These are phyloP conservation scores for Ovibos moschatus DNA, from an alignment of 2,113 vertebrate genomes.

Conservation along the genomic window DNA sequence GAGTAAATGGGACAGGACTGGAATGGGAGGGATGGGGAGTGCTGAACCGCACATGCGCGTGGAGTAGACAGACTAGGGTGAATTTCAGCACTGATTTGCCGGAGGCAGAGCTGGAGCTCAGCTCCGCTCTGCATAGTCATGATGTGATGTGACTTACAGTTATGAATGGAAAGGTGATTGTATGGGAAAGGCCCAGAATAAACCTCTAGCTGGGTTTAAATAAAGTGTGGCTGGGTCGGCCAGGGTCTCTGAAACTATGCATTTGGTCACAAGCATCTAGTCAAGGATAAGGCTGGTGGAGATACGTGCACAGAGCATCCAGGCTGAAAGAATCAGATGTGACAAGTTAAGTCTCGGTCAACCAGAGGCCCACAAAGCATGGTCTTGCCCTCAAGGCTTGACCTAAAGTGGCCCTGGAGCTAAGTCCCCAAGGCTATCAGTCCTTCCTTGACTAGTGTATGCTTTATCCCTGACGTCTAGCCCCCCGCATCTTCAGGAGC, in stretches of 20 bases:
- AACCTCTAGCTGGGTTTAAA: neutral
- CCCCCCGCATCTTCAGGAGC: neutral
- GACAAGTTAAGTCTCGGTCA: neutral
- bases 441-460: neutral
- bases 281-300: neutral
- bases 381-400: no score
- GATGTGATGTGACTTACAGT: neutral
- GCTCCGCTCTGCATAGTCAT: accelerated
- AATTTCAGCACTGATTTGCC: neutral
- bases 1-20: neutral
- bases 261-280: neutral
- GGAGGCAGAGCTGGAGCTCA: neutral
- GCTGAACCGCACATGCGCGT: accelerated
- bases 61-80: no score
- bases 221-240: neutral
- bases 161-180: neutral
- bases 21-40: accelerated
- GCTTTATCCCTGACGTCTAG: neutral
- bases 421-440: neutral
- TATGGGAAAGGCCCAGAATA: neutral
- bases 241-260: neutral
- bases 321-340: neutral
- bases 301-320: no score
- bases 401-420: neutral
- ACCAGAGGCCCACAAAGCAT: neutral